Evolutionary conservation across 2,113 vertebrate species (phyloP).

Genomic region (Hipposideros armiger): DNA sequence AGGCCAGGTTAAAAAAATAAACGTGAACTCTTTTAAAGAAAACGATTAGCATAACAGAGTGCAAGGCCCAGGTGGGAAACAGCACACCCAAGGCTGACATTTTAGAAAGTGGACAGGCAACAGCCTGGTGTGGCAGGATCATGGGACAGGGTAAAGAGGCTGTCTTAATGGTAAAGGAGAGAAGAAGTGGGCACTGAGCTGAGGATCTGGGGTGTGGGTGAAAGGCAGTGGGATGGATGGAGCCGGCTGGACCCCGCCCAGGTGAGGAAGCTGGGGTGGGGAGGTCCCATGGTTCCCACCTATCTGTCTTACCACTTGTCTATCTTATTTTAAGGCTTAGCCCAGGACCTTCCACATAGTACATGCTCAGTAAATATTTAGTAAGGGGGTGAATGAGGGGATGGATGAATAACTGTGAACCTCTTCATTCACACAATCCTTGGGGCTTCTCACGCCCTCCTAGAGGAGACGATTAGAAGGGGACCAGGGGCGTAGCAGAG

Average conservation of each 20-base stretch:
- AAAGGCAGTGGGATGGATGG: background rate
- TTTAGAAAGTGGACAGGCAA: background rate
- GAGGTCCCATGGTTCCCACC: background rate
- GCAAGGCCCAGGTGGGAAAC: background rate
- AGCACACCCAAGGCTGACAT: background rate
- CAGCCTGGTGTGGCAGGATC: rapidly evolving
- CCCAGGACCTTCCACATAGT: background rate
- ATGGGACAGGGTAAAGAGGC: background rate
- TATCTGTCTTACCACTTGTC: rapidly evolving
- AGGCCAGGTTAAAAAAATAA: background rate
- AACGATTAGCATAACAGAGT: background rate
- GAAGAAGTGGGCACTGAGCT: background rate
- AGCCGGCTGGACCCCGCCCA: too few species aligned
- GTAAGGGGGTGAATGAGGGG: too few species aligned
- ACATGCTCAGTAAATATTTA: background rate
- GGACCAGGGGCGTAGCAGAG: rapidly evolving
- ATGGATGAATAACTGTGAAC: background rate
- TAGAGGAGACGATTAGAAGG: rapidly evolving
- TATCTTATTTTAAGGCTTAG: background rate
- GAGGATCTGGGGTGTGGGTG: background rate
- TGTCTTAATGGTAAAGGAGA: rapidly evolving
- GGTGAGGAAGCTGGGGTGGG: background rate
- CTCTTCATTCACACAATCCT: background rate
- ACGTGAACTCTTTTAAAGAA: background rate
- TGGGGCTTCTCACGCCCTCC: background rate